phyloP scores from a whole-genome alignment of 2,113 vertebrate genomes.

The Garra rufa region DNA sequence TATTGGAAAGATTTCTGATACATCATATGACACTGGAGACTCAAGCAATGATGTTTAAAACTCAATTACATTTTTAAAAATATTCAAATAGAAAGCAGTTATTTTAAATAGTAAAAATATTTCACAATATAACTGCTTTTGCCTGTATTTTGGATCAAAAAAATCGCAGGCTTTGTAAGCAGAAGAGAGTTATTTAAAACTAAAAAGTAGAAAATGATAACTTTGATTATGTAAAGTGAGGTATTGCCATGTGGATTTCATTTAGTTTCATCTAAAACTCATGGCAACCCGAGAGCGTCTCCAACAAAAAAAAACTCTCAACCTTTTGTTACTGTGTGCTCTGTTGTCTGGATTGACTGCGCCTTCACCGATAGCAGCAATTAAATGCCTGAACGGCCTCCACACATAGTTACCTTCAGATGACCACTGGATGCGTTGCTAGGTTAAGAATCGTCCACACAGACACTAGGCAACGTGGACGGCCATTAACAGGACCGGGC shows the following conservation, averaged over 20 bases:
- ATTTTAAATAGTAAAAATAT: too few relatives aligned
- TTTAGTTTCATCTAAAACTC: neutral
- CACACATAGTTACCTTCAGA: slow-evolving; percentile 28
- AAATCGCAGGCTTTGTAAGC: too few relatives aligned
- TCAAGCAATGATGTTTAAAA: too few relatives aligned
- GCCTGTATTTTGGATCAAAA: too few relatives aligned
- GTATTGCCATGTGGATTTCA: neutral
- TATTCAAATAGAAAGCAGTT: too few relatives aligned
- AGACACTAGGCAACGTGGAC: slow-evolving; percentile 44
- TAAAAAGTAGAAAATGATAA: neutral
- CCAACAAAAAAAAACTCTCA: slow-evolving; percentile 14
- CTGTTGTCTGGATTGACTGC: slow-evolving; percentile 27
- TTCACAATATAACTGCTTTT: too few relatives aligned
- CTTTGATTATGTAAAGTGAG: neutral
- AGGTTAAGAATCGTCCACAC: slow-evolving; percentile 42
- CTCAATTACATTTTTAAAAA: too few relatives aligned
- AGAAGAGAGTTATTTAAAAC: too few relatives aligned
- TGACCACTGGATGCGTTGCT: slow-evolving; percentile 48
- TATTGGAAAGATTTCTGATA: too few relatives aligned
- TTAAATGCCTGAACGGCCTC: slow-evolving; percentile 8
- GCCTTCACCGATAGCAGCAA: slow-evolving; percentile 6
- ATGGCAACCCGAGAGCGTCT: slow-evolving; percentile 7
- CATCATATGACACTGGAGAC: too few relatives aligned
- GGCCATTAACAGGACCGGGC: slow-evolving; percentile 38
- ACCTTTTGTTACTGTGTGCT: neutral